These are phyloP conservation scores for Drosophila ezoana DNA, from an alignment of 2,888 invertebrate genomes.

Conservation along the genomic window DNA sequence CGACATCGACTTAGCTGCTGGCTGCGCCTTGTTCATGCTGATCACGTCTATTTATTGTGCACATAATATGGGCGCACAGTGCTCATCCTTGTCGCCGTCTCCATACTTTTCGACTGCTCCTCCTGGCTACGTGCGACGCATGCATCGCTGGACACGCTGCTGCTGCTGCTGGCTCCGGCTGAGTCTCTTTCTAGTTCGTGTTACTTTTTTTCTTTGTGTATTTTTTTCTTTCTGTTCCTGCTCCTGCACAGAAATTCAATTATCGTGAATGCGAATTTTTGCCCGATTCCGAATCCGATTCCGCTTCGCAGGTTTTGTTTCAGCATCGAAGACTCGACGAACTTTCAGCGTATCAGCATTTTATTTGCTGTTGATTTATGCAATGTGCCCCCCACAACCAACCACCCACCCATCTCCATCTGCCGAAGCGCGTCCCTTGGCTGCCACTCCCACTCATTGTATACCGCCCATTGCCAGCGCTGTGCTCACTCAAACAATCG, in stretches of 20 bases:
- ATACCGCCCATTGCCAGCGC: conserved; percentile 1
- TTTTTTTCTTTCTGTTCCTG: conserved; percentile 46
- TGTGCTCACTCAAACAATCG: conserved; percentile 70
- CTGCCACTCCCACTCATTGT: conserved; percentile 3
- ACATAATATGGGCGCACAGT: conserved; percentile 83
- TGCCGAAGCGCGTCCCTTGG: conserved; percentile 16
- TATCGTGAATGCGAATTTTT: conserved; percentile 80
- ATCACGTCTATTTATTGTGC: conserved; percentile 85
- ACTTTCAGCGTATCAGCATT: conserved; percentile 81
- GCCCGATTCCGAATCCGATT: conserved; percentile 62
- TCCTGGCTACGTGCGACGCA: conserved; percentile 75
- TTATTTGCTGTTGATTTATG: conserved; percentile 81
- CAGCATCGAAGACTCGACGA: conserved; percentile 74
- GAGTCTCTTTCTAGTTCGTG: conserved; percentile 18
- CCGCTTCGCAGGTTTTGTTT: conserved; percentile 81
- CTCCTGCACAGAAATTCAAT: conserved; percentile 75
- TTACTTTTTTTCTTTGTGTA: conserved; percentile 6
- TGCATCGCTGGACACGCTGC: conserved; percentile 78
- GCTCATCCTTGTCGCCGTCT: conserved; percentile 36
- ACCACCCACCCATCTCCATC: not conserved
- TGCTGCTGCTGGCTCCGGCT: conserved; percentile 45
- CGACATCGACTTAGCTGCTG: conserved; percentile 50
- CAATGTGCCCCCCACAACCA: conserved; percentile 31
- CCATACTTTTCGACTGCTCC: conserved; percentile 54
- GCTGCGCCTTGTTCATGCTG: conserved; percentile 79